Conservation (phyloP, 2,797 vertebrate species). For the Lerista edwardsae region DNA sequence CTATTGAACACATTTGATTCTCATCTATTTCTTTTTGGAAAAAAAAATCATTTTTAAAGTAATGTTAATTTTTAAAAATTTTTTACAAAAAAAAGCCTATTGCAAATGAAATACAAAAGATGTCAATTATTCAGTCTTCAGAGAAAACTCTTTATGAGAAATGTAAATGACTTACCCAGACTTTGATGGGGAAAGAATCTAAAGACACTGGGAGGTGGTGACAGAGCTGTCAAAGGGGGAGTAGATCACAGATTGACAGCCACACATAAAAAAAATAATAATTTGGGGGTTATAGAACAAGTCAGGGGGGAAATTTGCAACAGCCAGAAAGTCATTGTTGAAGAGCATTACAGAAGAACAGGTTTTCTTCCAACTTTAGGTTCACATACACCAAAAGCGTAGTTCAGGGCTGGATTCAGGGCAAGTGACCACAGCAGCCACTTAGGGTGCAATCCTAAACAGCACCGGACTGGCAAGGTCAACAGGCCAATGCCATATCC, state of each 20-base stretch:
- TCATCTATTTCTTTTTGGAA: conserved; percentile 10
- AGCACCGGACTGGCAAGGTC: too few relatives aligned
- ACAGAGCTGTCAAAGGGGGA: conserved; percentile 59
- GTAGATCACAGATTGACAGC: conserved; percentile 64
- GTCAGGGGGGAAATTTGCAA: conserved; percentile 53
- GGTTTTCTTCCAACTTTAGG: conserved; percentile 43
- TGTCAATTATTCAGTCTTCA: conserved; percentile 73
- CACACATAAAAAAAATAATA: conserved; percentile 58
- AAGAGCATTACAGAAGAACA: conserved; percentile 48
- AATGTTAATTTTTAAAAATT: conserved; percentile 68
- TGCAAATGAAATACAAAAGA: conserved; percentile 72
- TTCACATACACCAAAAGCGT: conserved; percentile 20
- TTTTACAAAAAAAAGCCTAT: conserved; percentile 67
- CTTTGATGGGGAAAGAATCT: conserved; percentile 74
- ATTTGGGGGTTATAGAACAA: conserved; percentile 66
- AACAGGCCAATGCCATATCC: too few relatives aligned
- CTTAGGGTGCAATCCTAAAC: too few relatives aligned
- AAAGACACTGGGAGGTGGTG: conserved; percentile 68
- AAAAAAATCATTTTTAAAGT: conserved; percentile 49
- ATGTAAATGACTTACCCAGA: conserved; percentile 74
- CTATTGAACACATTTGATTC: conserved; percentile 52
- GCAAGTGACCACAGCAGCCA: background rate
- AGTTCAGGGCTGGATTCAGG: background rate
- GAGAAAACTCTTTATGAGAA: conserved; percentile 73
- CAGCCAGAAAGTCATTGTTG: conserved; percentile 48